Conservation (phyloP, 1,140 invertebrate species). For the Amphibalanus amphitrite region DNA sequence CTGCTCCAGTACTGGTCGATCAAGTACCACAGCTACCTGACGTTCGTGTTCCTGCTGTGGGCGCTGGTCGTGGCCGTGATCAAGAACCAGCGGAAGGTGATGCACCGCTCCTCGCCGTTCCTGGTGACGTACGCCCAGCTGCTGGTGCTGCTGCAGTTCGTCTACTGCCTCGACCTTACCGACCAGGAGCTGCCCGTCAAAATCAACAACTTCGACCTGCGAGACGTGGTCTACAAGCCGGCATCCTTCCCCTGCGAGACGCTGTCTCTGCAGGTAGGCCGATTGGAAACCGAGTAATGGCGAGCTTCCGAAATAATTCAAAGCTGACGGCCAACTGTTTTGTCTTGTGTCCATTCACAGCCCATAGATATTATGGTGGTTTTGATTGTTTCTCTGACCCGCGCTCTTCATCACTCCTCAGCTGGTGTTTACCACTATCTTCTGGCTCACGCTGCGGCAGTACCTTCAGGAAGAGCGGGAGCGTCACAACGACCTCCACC, state of each 20-base stretch:
- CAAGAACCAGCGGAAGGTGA: constrained; percentile 79
- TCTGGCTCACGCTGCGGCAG: constrained; percentile 88
- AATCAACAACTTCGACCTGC: not conserved
- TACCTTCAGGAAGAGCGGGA: constrained; percentile 56
- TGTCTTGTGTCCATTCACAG: too few relatives aligned
- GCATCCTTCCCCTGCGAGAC: not conserved
- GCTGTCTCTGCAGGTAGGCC: not conserved
- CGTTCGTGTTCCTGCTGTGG: constrained; percentile 81
- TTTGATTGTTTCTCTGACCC: too few relatives aligned
- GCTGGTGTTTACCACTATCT: constrained; percentile 76
- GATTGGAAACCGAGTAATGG: too few relatives aligned
- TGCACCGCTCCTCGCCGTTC: constrained; percentile 75
- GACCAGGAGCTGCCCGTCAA: constrained; percentile 56
- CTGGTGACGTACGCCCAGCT: constrained; percentile 69
- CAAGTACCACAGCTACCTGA: constrained; percentile 93
- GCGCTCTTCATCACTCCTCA: too few relatives aligned
- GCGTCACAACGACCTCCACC: not conserved
- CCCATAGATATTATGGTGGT: too few relatives aligned
- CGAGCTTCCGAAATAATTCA: constrained; percentile 48
- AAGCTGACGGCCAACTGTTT: constrained; percentile 54
- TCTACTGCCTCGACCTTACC: constrained; percentile 75
- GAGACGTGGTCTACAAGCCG: not conserved
- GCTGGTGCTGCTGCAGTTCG: constrained; percentile 68
- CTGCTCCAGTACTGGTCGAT: constrained; percentile 85
- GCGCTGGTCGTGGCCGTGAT: constrained; percentile 92